These are phyloP conservation scores for Dendrolimus houi DNA, from an alignment of 2,888 invertebrate genomes.

Conservation along the genomic window DNA sequence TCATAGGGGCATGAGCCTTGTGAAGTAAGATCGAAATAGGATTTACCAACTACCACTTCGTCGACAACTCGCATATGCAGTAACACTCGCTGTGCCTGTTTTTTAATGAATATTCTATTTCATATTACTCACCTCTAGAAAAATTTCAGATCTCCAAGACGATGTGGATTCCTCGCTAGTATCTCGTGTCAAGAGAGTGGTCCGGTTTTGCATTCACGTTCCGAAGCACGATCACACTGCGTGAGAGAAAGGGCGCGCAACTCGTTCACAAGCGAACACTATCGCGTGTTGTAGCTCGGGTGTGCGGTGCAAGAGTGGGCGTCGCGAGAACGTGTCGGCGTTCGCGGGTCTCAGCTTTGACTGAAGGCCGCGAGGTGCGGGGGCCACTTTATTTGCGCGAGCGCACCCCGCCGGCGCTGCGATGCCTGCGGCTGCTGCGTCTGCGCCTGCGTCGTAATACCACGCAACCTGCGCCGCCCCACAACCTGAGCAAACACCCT, in stretches of 20 bases:
- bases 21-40: slow-evolving; percentile 41
- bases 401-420: slow-evolving; percentile 25
- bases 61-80: slow-evolving; percentile 46
- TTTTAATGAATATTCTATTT: slow-evolving; percentile 12
- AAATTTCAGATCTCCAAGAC: slow-evolving; percentile 41
- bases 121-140: slow-evolving; percentile 47
- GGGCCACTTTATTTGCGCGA: slow-evolving; percentile 54
- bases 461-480: slow-evolving; percentile 15
- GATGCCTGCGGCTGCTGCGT: slow-evolving; percentile 15
- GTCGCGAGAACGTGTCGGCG: slow-evolving; percentile 61
- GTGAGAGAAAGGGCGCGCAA: slow-evolving; percentile 73
- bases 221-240: slow-evolving; percentile 69
- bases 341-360: slow-evolving; percentile 55
- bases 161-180: slow-evolving; percentile 44
- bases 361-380: slow-evolving; percentile 73
- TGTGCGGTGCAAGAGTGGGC: slow-evolving; percentile 52
- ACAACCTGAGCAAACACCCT: slow-evolving; percentile 3
- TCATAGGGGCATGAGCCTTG: slow-evolving; percentile 3
- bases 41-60: slow-evolving; percentile 17
- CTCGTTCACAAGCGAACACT: slow-evolving; percentile 55
- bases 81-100: slow-evolving; percentile 42
- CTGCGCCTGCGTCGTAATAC: slow-evolving; percentile 8
- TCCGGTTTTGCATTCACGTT: slow-evolving; percentile 74
- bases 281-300: slow-evolving; percentile 56
- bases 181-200: slow-evolving; percentile 58